Percentiles rank a stretch among this genome's conserved stretches.
phyloP scores from a whole-genome alignment of 2,113 vertebrate genomes.

The Carassius auratus region DNA sequence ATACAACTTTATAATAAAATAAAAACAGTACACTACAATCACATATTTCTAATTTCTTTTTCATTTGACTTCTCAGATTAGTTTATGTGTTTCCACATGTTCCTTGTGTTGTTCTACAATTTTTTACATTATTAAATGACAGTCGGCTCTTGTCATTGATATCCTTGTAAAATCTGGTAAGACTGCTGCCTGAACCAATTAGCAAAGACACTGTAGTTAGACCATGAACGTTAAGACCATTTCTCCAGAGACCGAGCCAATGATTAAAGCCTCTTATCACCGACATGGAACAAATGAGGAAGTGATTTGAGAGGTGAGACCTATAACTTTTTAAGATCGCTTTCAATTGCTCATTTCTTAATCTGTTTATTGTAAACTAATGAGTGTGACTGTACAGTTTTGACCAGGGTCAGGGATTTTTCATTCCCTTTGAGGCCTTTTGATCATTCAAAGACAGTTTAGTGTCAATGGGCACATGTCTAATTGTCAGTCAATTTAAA shows the following conservation, averaged over 20 bases:
- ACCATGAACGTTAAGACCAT: slow-evolving; percentile 28
- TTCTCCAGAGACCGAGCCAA: not conserved
- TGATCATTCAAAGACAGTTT: slow-evolving; percentile 59
- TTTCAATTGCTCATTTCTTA: slow-evolving; percentile 45
- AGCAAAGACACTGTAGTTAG: slow-evolving; percentile 31
- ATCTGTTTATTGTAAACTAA: slow-evolving; percentile 62
- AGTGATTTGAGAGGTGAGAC: slow-evolving; percentile 34
- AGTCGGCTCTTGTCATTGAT: slow-evolving; percentile 31
- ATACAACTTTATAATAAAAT: not conserved
- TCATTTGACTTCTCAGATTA: not conserved
- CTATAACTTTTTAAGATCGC: slow-evolving; percentile 37
- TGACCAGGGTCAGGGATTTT: slow-evolving; percentile 63
- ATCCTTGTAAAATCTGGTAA: slow-evolving; percentile 17
- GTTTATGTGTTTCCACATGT: not conserved
- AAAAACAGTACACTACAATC: not conserved
- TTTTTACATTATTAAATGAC: slow-evolving; percentile 4
- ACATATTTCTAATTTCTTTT: not conserved
- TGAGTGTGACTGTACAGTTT: slow-evolving; percentile 58
- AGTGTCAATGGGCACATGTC: slow-evolving; percentile 38
- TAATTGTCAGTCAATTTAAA: slow-evolving; percentile 45
- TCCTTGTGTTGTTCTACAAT: not conserved
- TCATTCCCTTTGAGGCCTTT: slow-evolving; percentile 62
- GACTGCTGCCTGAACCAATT: slow-evolving; percentile 34
- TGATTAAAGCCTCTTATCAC: slow-evolving; percentile 47
- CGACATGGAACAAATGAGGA: slow-evolving; percentile 39